phyloP scores from a whole-genome alignment of 2,113 vertebrate species.

The Barbus barbus region DNA sequence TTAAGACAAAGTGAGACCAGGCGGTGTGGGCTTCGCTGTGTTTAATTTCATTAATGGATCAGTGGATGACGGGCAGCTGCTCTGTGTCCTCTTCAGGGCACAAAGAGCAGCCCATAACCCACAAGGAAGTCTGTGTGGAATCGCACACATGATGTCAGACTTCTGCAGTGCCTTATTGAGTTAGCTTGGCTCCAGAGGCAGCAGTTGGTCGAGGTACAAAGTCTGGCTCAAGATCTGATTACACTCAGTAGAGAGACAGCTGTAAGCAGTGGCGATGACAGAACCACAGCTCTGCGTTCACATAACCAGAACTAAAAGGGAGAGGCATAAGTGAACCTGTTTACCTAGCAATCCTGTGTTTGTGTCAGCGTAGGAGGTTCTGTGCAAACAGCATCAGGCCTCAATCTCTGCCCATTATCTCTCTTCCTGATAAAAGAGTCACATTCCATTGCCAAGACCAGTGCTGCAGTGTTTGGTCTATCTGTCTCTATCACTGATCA shows the following conservation, averaged over 20 bases:
- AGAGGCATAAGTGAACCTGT: slow-evolving; percentile 41
- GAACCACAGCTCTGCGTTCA: neutral
- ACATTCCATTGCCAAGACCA: slow-evolving; percentile 50
- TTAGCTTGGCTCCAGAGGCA: slow-evolving; percentile 21
- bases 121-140: neutral
- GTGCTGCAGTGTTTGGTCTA: slow-evolving; percentile 54
- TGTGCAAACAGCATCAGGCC: slow-evolving; percentile 41
- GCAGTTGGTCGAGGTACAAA: slow-evolving; percentile 27
- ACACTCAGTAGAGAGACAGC: neutral
- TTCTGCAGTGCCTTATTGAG: neutral
- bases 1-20: neutral
- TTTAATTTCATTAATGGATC: slow-evolving; percentile 29
- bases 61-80: slow-evolving; percentile 32
- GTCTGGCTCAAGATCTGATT: slow-evolving; percentile 41
- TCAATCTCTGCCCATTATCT: slow-evolving; percentile 31
- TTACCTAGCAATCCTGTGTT: slow-evolving; percentile 33
- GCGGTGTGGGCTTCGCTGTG: slow-evolving; percentile 2
- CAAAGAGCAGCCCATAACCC: neutral
- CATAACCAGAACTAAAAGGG: slow-evolving; percentile 24
- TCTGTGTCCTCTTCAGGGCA: neutral
- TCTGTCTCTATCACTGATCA: slow-evolving; percentile 44
- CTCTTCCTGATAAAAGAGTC: slow-evolving; percentile 40
- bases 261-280: neutral
- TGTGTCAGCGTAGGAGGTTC: slow-evolving; percentile 11
- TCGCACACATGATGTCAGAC: slow-evolving; percentile 10